Evolutionary conservation across 2,888 invertebrate genomes (phyloP).

Genomic region (Nipponacmea schrenckii): DNA sequence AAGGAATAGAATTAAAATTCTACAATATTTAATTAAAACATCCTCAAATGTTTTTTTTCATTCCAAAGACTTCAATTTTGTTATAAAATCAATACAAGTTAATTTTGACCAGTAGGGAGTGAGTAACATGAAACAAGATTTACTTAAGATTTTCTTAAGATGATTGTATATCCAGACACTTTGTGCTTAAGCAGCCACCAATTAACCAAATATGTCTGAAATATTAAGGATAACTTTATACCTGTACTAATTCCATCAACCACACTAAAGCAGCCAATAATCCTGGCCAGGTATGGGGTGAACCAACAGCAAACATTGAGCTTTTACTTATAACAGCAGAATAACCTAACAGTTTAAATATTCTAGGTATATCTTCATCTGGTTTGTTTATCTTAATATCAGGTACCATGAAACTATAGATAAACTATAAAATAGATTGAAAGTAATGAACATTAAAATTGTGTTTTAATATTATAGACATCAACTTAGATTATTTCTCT

Average conservation of each 20-base stretch:
- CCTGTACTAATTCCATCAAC: slow-evolving; percentile 46
- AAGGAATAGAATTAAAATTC: too few species aligned
- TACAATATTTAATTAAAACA: too few species aligned
- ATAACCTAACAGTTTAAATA: slow-evolving; percentile 57
- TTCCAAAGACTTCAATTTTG: too few species aligned
- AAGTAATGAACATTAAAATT: not conserved
- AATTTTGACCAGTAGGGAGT: too few species aligned
- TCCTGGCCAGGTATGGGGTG: slow-evolving; percentile 62
- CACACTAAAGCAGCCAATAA: slow-evolving; percentile 58
- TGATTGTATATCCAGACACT: not conserved
- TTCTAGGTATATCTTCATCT: slow-evolving; percentile 61
- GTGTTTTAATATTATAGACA: too few species aligned
- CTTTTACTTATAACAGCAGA: slow-evolving; percentile 60
- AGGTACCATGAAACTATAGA: slow-evolving; percentile 46
- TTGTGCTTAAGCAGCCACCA: not conserved
- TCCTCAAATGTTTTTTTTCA: too few species aligned
- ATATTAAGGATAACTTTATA: too few species aligned
- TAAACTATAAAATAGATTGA: slow-evolving; percentile 49
- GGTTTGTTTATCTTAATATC: slow-evolving; percentile 51
- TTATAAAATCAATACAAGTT: too few species aligned
- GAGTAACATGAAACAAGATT: not conserved
- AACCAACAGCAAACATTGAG: slow-evolving; percentile 60
- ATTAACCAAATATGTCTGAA: not conserved
- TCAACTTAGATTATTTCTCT: too few species aligned
- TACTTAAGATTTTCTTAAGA: not conserved